phyloP scores from a whole-genome alignment of 2,113 vertebrate genomes.

The Entomyzon cyanotis region DNA sequence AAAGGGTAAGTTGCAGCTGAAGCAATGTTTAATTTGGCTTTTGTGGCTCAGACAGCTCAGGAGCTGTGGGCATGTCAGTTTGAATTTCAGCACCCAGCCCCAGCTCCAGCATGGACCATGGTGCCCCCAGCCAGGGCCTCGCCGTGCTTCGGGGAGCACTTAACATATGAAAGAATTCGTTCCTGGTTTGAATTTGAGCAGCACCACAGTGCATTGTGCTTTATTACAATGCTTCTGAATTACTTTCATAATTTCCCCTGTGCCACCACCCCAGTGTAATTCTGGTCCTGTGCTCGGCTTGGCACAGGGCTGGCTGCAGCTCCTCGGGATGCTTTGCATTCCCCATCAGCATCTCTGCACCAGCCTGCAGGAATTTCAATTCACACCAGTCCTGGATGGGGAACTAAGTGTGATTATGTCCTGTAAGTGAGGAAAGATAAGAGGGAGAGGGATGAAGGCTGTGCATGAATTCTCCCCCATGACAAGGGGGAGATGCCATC shows the following conservation, averaged over 20 bases:
- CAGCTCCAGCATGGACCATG: neutral
- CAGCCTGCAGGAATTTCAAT: neutral
- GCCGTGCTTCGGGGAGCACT: constrained; percentile 29
- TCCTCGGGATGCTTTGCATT: neutral
- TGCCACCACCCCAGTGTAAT: constrained; percentile 20
- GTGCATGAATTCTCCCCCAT: neutral
- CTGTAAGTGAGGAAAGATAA: neutral
- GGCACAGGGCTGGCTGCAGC: neutral
- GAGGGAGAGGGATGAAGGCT: neutral
- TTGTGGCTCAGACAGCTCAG: constrained; percentile 12
- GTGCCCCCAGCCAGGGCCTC: constrained; percentile 39
- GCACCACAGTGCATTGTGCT: constrained; percentile 32
- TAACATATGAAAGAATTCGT: constrained; percentile 57
- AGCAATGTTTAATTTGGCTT: constrained; percentile 64
- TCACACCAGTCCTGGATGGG: neutral
- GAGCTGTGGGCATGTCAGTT: neutral
- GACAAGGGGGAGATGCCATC: neutral
- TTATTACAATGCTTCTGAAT: constrained; percentile 61
- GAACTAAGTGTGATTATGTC: neutral
- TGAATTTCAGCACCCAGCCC: neutral
- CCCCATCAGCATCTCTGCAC: neutral
- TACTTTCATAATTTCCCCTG: constrained; percentile 60
- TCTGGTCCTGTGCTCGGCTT: neutral
- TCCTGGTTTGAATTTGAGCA: constrained; percentile 59
- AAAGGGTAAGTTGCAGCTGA: constrained; percentile 56